Percentiles rank a stretch among this genome's conserved stretches.
Conservation (phyloP, 2,797 vertebrate genomes). For the Manis crassicaudata region DNA sequence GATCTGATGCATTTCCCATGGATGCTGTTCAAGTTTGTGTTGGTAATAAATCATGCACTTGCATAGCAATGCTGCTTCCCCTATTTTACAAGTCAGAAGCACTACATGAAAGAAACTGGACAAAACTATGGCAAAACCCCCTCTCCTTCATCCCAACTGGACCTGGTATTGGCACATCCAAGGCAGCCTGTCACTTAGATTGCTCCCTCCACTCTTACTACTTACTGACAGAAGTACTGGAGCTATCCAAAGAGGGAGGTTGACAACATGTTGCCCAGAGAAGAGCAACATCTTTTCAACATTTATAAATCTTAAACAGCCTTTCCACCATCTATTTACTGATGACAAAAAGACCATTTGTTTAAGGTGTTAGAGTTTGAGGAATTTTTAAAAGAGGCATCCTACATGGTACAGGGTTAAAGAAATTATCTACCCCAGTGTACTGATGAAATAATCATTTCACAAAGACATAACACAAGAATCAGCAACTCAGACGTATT, state of each 20-base stretch:
- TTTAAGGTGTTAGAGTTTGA: neutral
- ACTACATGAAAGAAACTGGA: neutral
- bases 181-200: neutral
- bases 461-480: slow-evolving; percentile 3
- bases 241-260: neutral
- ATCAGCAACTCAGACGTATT: neutral
- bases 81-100: neutral
- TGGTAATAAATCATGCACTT: neutral
- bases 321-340: neutral
- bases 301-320: neutral
- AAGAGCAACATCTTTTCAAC: neutral
- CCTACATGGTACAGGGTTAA: neutral
- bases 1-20: neutral
- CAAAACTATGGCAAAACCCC: neutral
- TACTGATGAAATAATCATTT: neutral
- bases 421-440: neutral
- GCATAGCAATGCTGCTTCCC: neutral
- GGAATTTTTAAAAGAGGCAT: neutral
- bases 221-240: neutral
- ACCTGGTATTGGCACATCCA: neutral
- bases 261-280: neutral
- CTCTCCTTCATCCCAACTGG: neutral
- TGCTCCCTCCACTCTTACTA: neutral
- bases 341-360: neutral
- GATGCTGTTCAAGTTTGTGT: neutral